phyloP scores from a whole-genome alignment of 2,888 invertebrate species.

The Lomographa bimaculata region DNA sequence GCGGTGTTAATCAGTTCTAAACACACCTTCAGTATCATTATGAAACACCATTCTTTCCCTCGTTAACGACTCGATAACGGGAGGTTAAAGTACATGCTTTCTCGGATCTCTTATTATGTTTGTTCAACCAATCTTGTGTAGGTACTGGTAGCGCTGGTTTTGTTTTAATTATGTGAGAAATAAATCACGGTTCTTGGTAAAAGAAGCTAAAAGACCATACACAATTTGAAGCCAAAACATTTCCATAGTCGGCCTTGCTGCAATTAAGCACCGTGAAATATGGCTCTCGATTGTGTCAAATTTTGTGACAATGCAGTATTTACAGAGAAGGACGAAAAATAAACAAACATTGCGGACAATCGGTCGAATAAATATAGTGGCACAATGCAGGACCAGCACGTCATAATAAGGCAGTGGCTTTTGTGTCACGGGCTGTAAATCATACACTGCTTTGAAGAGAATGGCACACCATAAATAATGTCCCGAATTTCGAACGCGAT shows the following conservation, averaged over 20 bases:
- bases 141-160: too few relatives aligned
- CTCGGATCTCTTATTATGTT: slow-evolving; percentile 50
- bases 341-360: slow-evolving; percentile 79
- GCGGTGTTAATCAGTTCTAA: slow-evolving; percentile 69
- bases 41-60: slow-evolving; percentile 71
- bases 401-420: slow-evolving; percentile 80
- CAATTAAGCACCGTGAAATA: slow-evolving; percentile 77
- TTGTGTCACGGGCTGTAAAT: slow-evolving; percentile 77
- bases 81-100: slow-evolving; percentile 50
- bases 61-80: slow-evolving; percentile 68
- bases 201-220: slow-evolving; percentile 17
- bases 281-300: slow-evolving; percentile 64
- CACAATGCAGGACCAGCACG: slow-evolving; percentile 78
- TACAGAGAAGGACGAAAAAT: slow-evolving; percentile 78
- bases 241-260: slow-evolving; percentile 45
- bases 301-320: slow-evolving; percentile 72
- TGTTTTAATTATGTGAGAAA: slow-evolving; percentile 8
- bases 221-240: slow-evolving; percentile 56
- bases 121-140: slow-evolving; percentile 37
- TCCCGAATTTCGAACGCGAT: slow-evolving; percentile 64
- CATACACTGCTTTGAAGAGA: slow-evolving; percentile 78
- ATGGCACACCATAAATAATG: slow-evolving; percentile 80
- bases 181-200: background rate
- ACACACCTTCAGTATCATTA: slow-evolving; percentile 69
- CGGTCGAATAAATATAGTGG: slow-evolving; percentile 71